Percentiles rank a stretch among this genome's conserved stretches.
phyloP scores from a whole-genome alignment of 2,888 invertebrate genomes.

The Polietes domitor region DNA sequence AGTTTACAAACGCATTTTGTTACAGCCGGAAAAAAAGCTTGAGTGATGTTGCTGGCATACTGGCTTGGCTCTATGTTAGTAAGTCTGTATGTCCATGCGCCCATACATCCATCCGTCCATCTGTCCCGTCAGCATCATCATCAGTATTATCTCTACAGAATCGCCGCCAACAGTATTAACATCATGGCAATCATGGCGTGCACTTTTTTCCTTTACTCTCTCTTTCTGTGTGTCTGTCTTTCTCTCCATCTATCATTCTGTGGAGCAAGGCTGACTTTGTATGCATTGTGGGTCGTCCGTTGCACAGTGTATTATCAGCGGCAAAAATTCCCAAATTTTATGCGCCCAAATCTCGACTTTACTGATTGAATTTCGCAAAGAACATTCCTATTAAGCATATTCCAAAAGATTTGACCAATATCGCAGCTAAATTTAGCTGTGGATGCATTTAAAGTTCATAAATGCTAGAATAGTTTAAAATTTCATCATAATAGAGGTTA shows the following conservation, averaged over 20 bases:
- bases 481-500: too few relatives aligned
- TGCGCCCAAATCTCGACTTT: too few relatives aligned
- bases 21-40: conserved; percentile 14
- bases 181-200: conserved; percentile 61
- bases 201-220: conserved; percentile 42
- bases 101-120: not conserved
- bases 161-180: conserved; percentile 65
- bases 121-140: conserved; percentile 42
- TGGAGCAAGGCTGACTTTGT: not conserved
- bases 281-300: too few relatives aligned
- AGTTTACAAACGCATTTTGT: conserved; percentile 64
- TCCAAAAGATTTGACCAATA: too few relatives aligned
- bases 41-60: conserved; percentile 51
- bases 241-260: not conserved
- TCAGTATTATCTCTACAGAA: conserved; percentile 47
- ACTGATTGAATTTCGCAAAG: too few relatives aligned
- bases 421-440: too few relatives aligned
- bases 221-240: not conserved
- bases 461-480: too few relatives aligned
- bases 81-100: not conserved
- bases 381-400: too few relatives aligned
- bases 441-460: too few relatives aligned
- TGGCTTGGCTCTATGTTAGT: not conserved
- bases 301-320: too few relatives aligned
- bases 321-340: too few relatives aligned